A percentile compares a stretch with the other conserved stretches of the same genome.
These are phyloP conservation scores for Stomorhina lunata DNA, from an alignment of 2,888 invertebrate species.

Conservation along the genomic window DNA sequence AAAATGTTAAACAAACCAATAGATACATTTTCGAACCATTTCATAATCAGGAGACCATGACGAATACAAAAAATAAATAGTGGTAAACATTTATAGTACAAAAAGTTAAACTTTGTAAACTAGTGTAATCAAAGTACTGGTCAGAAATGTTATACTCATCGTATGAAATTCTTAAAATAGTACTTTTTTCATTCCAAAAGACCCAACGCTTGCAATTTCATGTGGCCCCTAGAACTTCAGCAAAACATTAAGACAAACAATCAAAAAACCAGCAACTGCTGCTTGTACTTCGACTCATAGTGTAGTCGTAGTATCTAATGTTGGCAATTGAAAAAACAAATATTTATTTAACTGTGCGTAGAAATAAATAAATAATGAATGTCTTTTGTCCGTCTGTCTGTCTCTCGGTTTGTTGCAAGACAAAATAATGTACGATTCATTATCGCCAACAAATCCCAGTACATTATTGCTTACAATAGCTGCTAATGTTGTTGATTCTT, in stretches of 20 bases:
- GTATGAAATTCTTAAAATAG: neutral
- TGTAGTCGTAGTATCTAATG: neutral
- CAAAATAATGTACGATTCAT: slow-evolving; percentile 45
- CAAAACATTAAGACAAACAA: neutral
- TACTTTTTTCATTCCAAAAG: neutral
- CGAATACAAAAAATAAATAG: too few relatives aligned
- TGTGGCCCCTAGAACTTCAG: neutral
- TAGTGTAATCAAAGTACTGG: too few relatives aligned
- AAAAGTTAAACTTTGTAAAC: too few relatives aligned
- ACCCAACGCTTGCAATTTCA: neutral
- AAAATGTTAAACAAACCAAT: too few relatives aligned
- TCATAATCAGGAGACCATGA: too few relatives aligned
- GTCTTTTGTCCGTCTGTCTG: slow-evolving; percentile 15
- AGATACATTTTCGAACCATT: too few relatives aligned
- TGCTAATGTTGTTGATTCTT: neutral
- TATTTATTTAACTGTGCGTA: slow-evolving; percentile 57
- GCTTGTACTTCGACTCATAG: neutral
- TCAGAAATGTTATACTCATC: too few relatives aligned
- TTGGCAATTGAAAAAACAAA: slow-evolving; percentile 41
- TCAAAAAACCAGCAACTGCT: neutral
- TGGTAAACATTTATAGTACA: too few relatives aligned
- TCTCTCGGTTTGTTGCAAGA: neutral
- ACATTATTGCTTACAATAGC: slow-evolving; percentile 24
- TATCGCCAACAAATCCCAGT: slow-evolving; percentile 53
- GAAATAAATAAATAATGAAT: slow-evolving; percentile 31